Conservation (phyloP, 1,140 invertebrate species). For the Elysia chlorotica region DNA sequence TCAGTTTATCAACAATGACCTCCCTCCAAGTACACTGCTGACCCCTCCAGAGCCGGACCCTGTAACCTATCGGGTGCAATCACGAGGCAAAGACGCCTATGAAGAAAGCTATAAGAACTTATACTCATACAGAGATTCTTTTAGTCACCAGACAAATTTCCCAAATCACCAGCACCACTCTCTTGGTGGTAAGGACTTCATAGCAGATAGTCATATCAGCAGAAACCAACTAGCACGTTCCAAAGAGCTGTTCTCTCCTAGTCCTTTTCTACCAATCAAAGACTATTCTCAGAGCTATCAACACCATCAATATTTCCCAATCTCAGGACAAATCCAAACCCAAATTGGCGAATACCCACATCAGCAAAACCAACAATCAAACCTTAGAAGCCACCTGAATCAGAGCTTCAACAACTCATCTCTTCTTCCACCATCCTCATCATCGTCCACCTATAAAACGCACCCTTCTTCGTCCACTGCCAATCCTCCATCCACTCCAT, state of each 20-base stretch:
- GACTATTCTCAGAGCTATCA: background rate
- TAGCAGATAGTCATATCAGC: no score
- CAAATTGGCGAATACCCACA: background rate
- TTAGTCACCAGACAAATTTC: no score
- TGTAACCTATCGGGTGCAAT: conserved; percentile 5
- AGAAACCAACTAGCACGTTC: no score
- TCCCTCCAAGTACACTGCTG: conserved; percentile 17
- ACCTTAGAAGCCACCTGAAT: conserved; percentile 11
- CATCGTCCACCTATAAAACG: conserved; percentile 66
- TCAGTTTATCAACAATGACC: no score
- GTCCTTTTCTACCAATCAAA: no score
- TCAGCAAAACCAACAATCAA: conserved; percentile 4
- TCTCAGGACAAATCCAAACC: background rate
- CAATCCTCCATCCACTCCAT: conserved; percentile 54
- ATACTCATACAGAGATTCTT: conserved; percentile 9
- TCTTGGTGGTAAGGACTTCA: no score
- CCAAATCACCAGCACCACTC: no score
- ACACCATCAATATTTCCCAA: background rate
- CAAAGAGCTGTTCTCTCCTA: no score
- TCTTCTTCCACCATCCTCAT: conserved; percentile 29
- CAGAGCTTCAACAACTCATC: conserved; percentile 10
- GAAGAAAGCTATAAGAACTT: background rate
- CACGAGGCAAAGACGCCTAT: no score
- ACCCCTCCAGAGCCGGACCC: conserved; percentile 16
- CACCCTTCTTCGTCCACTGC: conserved; percentile 85